These are phyloP conservation scores for Trimorus sp. DNA, from an alignment of 2,888 invertebrate genomes.

Conservation along the genomic window DNA sequence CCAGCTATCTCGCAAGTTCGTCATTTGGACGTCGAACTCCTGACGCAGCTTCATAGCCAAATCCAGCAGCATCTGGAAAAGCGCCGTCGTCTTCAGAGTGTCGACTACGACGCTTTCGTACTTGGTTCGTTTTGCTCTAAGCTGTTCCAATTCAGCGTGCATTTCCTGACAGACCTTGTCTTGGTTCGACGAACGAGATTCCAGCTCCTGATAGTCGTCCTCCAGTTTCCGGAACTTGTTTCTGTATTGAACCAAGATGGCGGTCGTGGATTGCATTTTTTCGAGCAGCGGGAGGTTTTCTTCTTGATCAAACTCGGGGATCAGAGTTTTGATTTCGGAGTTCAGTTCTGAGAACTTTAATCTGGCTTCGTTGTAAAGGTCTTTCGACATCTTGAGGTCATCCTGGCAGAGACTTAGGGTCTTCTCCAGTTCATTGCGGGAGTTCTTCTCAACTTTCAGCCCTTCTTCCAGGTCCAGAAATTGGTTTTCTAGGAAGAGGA, in stretches of 20 bases:
- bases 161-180: conserved; percentile 59
- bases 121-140: conserved; percentile 46
- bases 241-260: conserved; percentile 5
- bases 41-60: conserved; percentile 53
- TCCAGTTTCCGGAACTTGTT: not conserved
- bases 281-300: not conserved
- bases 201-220: conserved; percentile 54
- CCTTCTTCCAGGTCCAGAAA: conserved; percentile 35
- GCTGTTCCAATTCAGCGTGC: conserved; percentile 44
- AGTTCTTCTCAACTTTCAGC: conserved; percentile 20
- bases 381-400: conserved; percentile 15
- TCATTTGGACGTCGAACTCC: conserved; percentile 61
- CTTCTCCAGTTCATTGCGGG: conserved; percentile 24
- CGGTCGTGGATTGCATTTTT: conserved; percentile 11
- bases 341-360: conserved; percentile 11
- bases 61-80: conserved; percentile 62
- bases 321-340: conserved; percentile 10
- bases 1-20: conserved; percentile 21
- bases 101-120: conserved; percentile 43
- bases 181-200: conserved; percentile 61
- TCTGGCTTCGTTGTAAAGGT: conserved; percentile 24
- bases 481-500: conserved; percentile 4
- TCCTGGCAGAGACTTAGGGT: not conserved
- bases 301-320: not conserved
- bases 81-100: conserved; percentile 53